Conservation (phyloP, 2,888 invertebrate species). For the Machimus atricapillus region DNA sequence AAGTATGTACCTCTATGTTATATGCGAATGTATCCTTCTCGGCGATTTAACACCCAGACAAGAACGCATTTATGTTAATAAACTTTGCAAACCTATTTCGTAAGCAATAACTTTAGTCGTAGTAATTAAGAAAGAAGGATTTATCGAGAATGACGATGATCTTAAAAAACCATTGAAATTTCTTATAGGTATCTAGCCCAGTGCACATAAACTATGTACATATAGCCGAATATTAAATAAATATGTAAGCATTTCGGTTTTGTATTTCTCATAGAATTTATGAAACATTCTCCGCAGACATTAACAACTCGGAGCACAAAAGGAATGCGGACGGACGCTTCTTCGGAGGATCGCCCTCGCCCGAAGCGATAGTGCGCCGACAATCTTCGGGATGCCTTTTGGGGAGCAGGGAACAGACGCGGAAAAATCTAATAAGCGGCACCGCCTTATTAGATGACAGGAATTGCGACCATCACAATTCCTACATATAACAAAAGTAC, state of each 20-base stretch:
- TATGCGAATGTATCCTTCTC: too few relatives aligned
- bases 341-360: neutral
- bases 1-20: too few relatives aligned
- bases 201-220: too few relatives aligned
- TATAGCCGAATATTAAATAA: neutral
- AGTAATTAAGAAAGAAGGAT: too few relatives aligned
- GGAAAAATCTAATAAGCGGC: conserved; percentile 13
- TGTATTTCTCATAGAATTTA: neutral
- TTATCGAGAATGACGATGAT: too few relatives aligned
- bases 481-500: conserved; percentile 21
- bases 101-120: too few relatives aligned
- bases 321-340: neutral
- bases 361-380: neutral
- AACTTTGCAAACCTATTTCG: too few relatives aligned
- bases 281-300: neutral
- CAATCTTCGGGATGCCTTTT: neutral
- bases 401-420: neutral
- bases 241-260: neutral
- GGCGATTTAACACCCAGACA: too few relatives aligned
- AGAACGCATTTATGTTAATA: too few relatives aligned
- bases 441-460: conserved; percentile 28
- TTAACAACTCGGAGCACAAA: neutral
- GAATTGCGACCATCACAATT: conserved; percentile 27
- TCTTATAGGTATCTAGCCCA: too few relatives aligned
- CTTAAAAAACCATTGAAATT: too few relatives aligned